Conservation (phyloP, 2,797 vertebrate species). For the Xenentodon cancila region DNA sequence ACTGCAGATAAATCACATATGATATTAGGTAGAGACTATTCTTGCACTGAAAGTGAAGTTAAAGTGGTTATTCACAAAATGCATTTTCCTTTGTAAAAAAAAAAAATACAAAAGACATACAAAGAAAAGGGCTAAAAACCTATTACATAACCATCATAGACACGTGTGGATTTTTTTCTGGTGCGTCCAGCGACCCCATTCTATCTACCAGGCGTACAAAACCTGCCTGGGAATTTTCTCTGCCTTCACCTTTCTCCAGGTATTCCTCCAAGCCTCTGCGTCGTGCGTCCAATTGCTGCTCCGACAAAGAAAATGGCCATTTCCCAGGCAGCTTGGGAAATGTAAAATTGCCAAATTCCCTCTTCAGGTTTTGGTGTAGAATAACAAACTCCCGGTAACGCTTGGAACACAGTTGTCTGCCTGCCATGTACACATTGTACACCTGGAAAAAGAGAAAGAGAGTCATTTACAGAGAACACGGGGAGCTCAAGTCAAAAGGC, state of each 20-base stretch:
- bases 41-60: not conserved
- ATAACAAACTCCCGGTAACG: slow-evolving; percentile 95
- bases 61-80: too few species aligned
- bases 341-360: slow-evolving; percentile 92
- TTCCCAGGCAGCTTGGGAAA: slow-evolving; percentile 96
- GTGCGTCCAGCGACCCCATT: not conserved
- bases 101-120: not conserved
- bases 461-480: not conserved
- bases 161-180: not conserved
- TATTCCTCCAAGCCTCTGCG: slow-evolving; percentile 95
- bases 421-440: slow-evolving; percentile 97
- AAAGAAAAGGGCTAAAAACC: not conserved
- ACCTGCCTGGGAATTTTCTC: not conserved
- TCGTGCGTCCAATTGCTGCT: slow-evolving; percentile 94
- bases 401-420: slow-evolving; percentile 94
- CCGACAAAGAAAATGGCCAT: slow-evolving; percentile 95
- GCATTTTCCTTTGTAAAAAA: not conserved
- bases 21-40: not conserved
- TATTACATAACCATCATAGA: not conserved
- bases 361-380: slow-evolving; percentile 95
- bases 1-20: slow-evolving; percentile 75
- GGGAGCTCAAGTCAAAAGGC: not conserved
- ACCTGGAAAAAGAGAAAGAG: slow-evolving; percentile 71
- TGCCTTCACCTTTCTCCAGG: slow-evolving; percentile 79
- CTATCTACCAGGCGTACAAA: not conserved